phyloP scores from a whole-genome alignment of 2,888 invertebrate species.

The Chloromyia formosa region DNA sequence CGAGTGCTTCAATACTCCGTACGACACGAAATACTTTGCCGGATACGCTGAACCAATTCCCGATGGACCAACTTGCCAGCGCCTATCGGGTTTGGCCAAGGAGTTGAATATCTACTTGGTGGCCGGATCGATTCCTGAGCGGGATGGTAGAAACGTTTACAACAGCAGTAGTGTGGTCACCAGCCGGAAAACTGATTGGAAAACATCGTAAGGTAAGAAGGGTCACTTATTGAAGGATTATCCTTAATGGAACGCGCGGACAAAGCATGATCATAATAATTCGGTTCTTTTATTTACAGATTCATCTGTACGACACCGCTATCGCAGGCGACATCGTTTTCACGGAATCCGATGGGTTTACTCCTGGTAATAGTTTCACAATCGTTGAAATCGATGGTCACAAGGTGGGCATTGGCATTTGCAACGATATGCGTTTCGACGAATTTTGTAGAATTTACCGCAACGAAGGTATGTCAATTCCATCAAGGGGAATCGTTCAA shows the following conservation, averaged over 20 bases:
- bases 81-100: conserved; percentile 78
- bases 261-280: no score
- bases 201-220: conserved; percentile 80
- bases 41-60: conserved; percentile 90
- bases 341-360: conserved; percentile 85
- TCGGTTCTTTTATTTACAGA: no score
- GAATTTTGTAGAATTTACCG: conserved; percentile 84
- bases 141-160: conserved; percentile 70
- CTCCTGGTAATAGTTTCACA: conserved; percentile 78
- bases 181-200: conserved; percentile 78
- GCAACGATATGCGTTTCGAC: conserved; percentile 92
- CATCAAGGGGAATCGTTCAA: no score
- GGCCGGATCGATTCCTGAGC: conserved; percentile 91
- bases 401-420: conserved; percentile 92
- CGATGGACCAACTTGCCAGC: conserved; percentile 76
- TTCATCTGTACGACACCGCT: conserved; percentile 85
- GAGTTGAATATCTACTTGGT: conserved; percentile 81
- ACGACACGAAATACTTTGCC: conserved; percentile 80
- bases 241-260: no score
- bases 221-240: no score
- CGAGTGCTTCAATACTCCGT: conserved; percentile 96
- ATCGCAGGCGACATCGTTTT: conserved; percentile 89
- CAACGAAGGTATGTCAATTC: conserved; percentile 64
- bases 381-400: conserved; percentile 75
- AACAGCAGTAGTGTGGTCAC: conserved; percentile 89